These are phyloP conservation scores for Synaphobranchus kaupii DNA, from an alignment of 2,797 vertebrate genomes.

Conservation along the genomic window DNA sequence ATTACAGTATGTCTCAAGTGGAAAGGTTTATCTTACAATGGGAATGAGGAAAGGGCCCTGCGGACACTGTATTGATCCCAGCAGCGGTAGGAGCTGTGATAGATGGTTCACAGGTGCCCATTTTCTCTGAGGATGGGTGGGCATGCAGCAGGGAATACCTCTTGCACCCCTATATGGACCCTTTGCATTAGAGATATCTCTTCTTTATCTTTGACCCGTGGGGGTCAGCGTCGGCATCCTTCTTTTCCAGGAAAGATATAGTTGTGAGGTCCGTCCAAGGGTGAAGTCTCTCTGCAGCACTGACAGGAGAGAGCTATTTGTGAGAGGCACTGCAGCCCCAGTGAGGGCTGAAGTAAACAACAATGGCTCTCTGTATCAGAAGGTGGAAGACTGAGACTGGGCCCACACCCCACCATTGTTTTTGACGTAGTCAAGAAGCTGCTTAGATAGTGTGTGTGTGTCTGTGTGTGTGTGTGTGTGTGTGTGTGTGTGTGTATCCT, in stretches of 20 bases:
- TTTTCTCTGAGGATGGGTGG: neutral
- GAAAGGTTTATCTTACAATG: neutral
- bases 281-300: neutral
- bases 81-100: neutral
- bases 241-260: neutral
- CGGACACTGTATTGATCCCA: neutral
- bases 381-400: neutral
- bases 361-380: neutral
- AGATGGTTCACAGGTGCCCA: neutral
- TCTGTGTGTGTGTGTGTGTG: conserved; percentile 31
- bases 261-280: neutral
- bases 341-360: conserved; percentile 1
- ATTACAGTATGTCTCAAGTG: neutral
- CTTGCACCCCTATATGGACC: neutral
- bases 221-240: neutral
- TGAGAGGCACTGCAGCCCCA: neutral
- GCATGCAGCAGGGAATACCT: too few species aligned
- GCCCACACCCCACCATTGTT: neutral
- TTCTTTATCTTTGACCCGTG: neutral
- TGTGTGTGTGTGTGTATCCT: conserved; percentile 21
- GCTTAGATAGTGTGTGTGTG: conserved; percentile 32
- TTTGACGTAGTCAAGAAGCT: conserved; percentile 22
- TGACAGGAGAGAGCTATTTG: conserved; percentile 9
- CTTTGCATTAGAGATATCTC: neutral
- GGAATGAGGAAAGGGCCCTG: neutral